Base-by-base conservation (phyloP, 2,888 invertebrate species). In the Cheilosia urbana region DNA sequence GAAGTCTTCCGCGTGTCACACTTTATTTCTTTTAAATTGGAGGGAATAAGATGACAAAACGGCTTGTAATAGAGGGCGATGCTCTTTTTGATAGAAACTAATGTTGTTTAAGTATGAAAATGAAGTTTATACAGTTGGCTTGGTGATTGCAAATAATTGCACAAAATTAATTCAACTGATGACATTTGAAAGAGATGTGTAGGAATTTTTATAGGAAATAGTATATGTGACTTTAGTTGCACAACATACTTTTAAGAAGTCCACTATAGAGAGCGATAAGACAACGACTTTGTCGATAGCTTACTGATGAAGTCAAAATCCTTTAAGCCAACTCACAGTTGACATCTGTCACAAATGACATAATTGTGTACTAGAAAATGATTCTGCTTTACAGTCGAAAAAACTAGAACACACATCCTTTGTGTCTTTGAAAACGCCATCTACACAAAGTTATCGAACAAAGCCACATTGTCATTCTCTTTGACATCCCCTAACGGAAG, bases 401-500 rank as follows among this genome's bases (percentile, higher is more conserved):
- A 30, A 62, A 27, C 45, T 45, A 62, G 62, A 62, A 62, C 62
- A 62, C 17, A 47, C 37, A 13, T 37, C 37, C 37, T 13, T 37
- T 37, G 51, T 15, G 30, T 17, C 34, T 49, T 65, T 65, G 37
- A 47, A 9, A n/a, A 27, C 17, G 27, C 5, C 45, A 17, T 42
- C n/a, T 21, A 34, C 37, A 65, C 13, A 65, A 19, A 37, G 21
- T 30, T 15, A 7, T 30, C 15, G 9, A 4, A 17, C 62, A 62
- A 62, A 62, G 62, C 17, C 60, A n/a, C 2, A 53, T 51, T 60
- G 27, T 51, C 40, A 27, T 24, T 4, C 30, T 42, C 30, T 51
- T 60, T 62, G 71, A 60, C 71, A 51, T 72, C 62, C 21, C 62
- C 24, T 15, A 51, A 47, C 42, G 72, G 72, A 72, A 72, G 42